These are phyloP conservation scores for Apodemus agrarius DNA, from an alignment of 2,797 vertebrate species.

Conservation along the genomic window DNA sequence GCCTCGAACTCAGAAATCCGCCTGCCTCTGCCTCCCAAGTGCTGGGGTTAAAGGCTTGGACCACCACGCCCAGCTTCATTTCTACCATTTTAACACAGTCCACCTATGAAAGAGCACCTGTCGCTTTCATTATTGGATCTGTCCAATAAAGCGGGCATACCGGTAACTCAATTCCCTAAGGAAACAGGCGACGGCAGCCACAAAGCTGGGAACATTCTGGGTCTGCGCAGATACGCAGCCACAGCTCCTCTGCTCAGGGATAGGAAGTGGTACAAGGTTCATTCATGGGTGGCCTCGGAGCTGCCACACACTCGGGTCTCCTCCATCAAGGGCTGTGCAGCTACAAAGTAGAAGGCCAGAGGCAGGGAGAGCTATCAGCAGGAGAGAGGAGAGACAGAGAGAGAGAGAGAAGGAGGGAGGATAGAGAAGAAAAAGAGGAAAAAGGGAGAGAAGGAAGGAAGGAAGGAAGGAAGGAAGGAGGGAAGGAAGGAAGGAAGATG, in stretches of 20 bases:
- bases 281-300: background rate
- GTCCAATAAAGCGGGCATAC: slow-evolving; percentile 43
- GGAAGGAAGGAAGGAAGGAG: accelerated
- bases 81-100: slow-evolving; percentile 8
- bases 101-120: slow-evolving; percentile 39
- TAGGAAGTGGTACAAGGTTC: background rate
- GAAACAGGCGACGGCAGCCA: slow-evolving; percentile 46
- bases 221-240: background rate
- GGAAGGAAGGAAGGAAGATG: background rate
- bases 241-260: background rate
- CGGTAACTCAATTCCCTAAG: slow-evolving; percentile 21
- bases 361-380: background rate
- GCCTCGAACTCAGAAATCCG: no score
- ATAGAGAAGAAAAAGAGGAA: no score
- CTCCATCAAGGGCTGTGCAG: background rate
- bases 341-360: background rate
- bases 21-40: no score
- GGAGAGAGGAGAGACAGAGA: background rate
- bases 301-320: accelerated
- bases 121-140: slow-evolving; percentile 52
- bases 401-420: background rate
- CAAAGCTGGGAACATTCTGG: background rate
- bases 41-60: no score
- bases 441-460: no score
- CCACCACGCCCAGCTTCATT: no score